phyloP scores from a whole-genome alignment of 2,113 vertebrate genomes.

The Ceyx cyanopectus region DNA sequence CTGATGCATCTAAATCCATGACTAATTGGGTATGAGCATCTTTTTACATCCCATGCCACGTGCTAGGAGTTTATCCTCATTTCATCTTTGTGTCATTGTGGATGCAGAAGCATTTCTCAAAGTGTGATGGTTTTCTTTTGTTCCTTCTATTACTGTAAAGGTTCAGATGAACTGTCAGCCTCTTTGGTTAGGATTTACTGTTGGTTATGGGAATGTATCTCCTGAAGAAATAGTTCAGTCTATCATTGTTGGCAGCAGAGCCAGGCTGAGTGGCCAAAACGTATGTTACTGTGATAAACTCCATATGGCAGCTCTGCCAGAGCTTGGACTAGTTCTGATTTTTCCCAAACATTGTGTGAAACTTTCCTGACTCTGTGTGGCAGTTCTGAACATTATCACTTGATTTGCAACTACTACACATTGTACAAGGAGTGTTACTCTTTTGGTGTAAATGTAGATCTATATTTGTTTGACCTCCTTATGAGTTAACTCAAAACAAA shows the following conservation, averaged over 20 bases:
- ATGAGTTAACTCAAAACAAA: slow-evolving; percentile 12
- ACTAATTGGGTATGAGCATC: background rate
- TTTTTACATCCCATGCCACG: background rate
- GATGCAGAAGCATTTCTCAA: background rate
- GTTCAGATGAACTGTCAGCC: background rate
- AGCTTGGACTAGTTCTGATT: slow-evolving; percentile 7
- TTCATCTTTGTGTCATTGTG: background rate
- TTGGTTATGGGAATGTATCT: background rate
- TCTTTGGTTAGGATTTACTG: slow-evolving; percentile 1
- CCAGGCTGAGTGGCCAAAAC: slow-evolving; percentile 37
- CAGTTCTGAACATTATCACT: slow-evolving; percentile 25
- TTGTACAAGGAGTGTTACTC: background rate
- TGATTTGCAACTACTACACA: background rate
- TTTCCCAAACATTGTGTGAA: slow-evolving; percentile 16
- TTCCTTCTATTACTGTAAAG: background rate
- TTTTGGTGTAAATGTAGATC: background rate
- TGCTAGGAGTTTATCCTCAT: background rate
- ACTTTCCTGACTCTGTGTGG: slow-evolving; percentile 52
- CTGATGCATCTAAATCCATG: background rate
- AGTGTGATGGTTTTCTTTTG: background rate
- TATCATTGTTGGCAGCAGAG: slow-evolving; percentile 49
- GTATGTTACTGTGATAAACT: slow-evolving; percentile 52
- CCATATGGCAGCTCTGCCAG: slow-evolving; percentile 63
- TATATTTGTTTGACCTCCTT: background rate
- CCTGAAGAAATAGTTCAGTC: slow-evolving; percentile 21